phyloP scores from a whole-genome alignment of 2,113 vertebrate genomes.

The Saguinus midas region DNA sequence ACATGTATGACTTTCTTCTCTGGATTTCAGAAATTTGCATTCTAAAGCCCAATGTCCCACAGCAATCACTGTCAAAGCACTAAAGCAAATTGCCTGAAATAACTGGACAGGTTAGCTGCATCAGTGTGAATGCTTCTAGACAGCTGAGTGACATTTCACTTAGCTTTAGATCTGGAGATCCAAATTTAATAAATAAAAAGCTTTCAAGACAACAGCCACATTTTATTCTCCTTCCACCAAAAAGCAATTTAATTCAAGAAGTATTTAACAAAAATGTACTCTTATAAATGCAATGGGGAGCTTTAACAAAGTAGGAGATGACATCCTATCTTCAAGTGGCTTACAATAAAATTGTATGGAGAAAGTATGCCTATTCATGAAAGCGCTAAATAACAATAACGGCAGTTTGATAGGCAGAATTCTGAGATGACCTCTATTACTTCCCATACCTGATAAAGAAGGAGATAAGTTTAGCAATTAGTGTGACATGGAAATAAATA shows the following conservation, averaged over 20 bases:
- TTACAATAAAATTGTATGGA: not conserved
- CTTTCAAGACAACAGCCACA: not conserved
- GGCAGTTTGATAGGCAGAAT: not conserved
- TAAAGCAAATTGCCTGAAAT: slow-evolving; percentile 54
- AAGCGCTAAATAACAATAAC: not conserved
- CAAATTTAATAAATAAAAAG: slow-evolving; percentile 55
- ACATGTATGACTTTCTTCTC: not conserved
- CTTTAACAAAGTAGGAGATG: not conserved
- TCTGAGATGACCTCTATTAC: not conserved
- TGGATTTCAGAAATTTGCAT: slow-evolving; percentile 24
- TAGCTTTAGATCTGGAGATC: slow-evolving; percentile 43
- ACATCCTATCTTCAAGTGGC: not conserved
- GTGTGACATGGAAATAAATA: not conserved
- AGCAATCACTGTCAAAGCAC: slow-evolving; percentile 36
- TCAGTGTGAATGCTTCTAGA: slow-evolving; percentile 15
- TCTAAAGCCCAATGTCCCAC: slow-evolving; percentile 49
- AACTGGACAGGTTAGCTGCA: slow-evolving; percentile 8
- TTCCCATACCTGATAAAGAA: not conserved
- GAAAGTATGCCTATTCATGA: not conserved
- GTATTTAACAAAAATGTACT: not conserved
- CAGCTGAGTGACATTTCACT: slow-evolving; percentile 55
- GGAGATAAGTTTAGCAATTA: not conserved
- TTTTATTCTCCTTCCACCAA: slow-evolving; percentile 16
- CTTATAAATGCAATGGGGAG: not conserved
- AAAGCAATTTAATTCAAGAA: slow-evolving; percentile 51